Evolutionary conservation across 2,888 invertebrate genomes (phyloP).

Genomic region (Pristionchus exspectatus): DNA sequence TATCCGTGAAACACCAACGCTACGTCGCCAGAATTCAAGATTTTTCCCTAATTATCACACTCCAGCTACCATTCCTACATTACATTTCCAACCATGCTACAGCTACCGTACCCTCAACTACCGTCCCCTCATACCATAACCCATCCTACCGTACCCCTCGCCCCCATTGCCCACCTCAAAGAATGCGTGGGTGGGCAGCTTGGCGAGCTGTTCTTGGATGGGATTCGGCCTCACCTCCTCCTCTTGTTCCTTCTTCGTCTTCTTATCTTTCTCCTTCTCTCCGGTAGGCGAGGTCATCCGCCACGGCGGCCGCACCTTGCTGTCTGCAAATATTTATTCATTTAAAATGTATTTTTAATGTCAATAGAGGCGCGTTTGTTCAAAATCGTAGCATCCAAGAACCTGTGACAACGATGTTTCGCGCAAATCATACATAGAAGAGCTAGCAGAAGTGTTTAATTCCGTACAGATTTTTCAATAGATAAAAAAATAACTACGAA

Average conservation of each 20-base stretch:
- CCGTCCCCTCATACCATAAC: not conserved
- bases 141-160: not conserved
- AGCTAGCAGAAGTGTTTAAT: too few relatives aligned
- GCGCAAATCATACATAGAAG: too few relatives aligned
- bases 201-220: not conserved
- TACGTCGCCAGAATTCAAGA: not conserved
- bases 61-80: too few relatives aligned
- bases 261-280: conserved; percentile 20
- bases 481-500: too few relatives aligned
- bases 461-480: too few relatives aligned
- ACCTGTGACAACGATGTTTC: not conserved
- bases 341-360: not conserved
- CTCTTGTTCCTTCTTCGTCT: conserved; percentile 13
- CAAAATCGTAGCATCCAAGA: not conserved
- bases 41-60: too few relatives aligned
- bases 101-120: too few relatives aligned
- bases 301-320: conserved; percentile 63
- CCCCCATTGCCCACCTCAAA: conserved; percentile 32
- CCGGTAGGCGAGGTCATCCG: conserved; percentile 57
- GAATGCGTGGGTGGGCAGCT: conserved; percentile 43
- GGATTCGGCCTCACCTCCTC: conserved; percentile 17
- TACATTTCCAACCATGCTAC: not conserved
- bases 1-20: not conserved
- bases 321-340: conserved; percentile 19
- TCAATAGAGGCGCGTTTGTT: too few relatives aligned